These are phyloP conservation scores for Pituophis catenifer DNA, from an alignment of 2,113 vertebrate species.

Conservation along the genomic window DNA sequence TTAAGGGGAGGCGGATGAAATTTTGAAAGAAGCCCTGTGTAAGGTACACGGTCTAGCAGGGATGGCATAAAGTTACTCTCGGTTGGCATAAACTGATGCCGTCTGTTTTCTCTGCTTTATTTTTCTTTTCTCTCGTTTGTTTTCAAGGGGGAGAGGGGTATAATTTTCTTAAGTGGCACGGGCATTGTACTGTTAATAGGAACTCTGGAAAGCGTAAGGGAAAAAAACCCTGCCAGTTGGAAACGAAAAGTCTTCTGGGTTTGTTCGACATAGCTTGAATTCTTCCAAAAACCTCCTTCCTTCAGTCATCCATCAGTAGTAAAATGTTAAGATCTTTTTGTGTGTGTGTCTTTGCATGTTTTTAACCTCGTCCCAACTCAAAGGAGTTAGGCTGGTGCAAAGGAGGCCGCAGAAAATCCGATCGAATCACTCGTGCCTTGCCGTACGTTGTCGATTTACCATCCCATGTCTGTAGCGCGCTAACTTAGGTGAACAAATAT, in stretches of 20 bases:
- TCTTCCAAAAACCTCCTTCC: neutral
- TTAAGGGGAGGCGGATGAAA: neutral
- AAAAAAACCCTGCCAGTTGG: neutral
- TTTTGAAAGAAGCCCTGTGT: neutral
- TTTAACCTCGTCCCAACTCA: neutral
- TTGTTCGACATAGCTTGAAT: neutral
- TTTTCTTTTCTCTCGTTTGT: neutral
- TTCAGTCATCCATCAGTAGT: neutral
- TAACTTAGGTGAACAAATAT: neutral
- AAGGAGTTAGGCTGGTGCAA: neutral
- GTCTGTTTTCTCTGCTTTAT: neutral
- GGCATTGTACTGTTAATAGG: neutral
- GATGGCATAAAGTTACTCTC: neutral
- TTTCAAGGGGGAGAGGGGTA: rapidly evolving
- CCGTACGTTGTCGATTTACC: rapidly evolving
- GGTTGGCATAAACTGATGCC: neutral
- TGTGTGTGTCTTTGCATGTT: no score
- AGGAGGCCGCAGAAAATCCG: rapidly evolving
- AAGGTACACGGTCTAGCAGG: neutral
- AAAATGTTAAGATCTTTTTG: neutral
- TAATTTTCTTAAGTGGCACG: neutral
- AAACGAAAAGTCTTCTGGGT: neutral
- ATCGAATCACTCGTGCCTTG: neutral
- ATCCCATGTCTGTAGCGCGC: rapidly evolving
- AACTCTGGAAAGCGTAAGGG: neutral